Percentiles rank a stretch among this genome's conserved stretches.
phyloP scores from a whole-genome alignment of 2,113 vertebrate genomes.

The Excalfactoria chinensis region DNA sequence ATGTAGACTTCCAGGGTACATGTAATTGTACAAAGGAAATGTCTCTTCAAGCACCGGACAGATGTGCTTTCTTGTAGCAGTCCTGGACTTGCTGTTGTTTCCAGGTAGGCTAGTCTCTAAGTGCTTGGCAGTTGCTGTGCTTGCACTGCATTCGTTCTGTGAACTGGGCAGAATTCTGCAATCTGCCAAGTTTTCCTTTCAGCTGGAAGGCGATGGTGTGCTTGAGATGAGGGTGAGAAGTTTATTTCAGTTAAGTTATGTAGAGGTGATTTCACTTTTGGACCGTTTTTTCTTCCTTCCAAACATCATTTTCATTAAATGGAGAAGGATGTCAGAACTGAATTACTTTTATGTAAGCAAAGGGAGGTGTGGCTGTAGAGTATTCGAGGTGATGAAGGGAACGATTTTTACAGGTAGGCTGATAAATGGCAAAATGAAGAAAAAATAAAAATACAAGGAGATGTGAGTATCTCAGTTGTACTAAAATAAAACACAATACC shows the following conservation, averaged over 20 bases:
- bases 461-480: background rate
- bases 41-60: background rate
- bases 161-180: background rate
- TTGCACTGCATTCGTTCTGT: background rate
- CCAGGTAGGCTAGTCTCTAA: background rate
- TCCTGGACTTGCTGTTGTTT: background rate
- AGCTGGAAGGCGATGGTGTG: rapidly evolving
- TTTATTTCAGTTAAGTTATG: background rate
- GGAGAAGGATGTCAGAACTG: background rate
- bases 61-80: background rate
- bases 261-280: background rate
- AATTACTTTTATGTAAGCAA: background rate
- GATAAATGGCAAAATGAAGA: background rate
- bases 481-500: background rate
- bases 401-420: background rate
- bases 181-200: background rate
- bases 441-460: background rate
- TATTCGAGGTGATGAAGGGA: background rate
- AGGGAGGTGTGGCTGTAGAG: background rate
- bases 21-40: background rate
- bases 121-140: background rate
- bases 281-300: background rate
- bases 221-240: background rate
- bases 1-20: background rate
- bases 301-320: background rate